Base-by-base conservation (phyloP, 1,140 invertebrate genomes). In the Steinernema khuongi region DNA sequence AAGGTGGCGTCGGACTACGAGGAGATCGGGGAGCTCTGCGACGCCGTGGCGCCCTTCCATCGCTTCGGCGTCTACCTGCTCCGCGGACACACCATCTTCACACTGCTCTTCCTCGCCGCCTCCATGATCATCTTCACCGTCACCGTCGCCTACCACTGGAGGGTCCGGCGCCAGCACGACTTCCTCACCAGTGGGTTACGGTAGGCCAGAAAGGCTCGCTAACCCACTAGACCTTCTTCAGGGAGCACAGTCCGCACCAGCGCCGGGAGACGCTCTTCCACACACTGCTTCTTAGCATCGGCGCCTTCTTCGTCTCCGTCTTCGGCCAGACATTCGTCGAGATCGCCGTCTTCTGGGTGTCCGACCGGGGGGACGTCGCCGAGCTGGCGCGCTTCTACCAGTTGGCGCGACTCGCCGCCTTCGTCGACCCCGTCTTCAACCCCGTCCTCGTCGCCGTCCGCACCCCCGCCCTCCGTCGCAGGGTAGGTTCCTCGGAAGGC, bases 261-360 rank as follows among this genome's bases (percentile, higher is more conserved):
- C 69, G 82, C 7, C 68, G 82, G 14, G 82, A 84, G 70, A 84
- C 83, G 1, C 67, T 84, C 4, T 84, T 84, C 68, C 81, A 84
- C 33, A 84, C 82, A 1, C 72, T 84, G 1, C 74, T 85, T 2
- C 66, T 84, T 1, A 85, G 84, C 0, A 73, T 84, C n/a, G 76
- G 75, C 4, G 85, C 82, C 7, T 84, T 84, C 36, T 84, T 84
- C 71, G 68, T 84, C 1, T 85, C 84, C 7, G 79, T 84, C 30
- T 33, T 80, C 26, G 79, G 81, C 1, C 82, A 84, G 60, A 80
- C 78, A 11, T 84, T 80, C 71, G 79, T 84, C 31, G 82, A 84
- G 68, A 85, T 84, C 31, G 83, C 81, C 2, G 82, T 84, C 7
- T 82, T 84, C 71, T 85, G 81, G 77, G 84, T 83, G 0, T 74